Percentiles rank a stretch among this genome's conserved stretches.
Evolutionary conservation across 2,797 vertebrate species (phyloP).

Genomic region (Pagetopsis macropterus): DNA sequence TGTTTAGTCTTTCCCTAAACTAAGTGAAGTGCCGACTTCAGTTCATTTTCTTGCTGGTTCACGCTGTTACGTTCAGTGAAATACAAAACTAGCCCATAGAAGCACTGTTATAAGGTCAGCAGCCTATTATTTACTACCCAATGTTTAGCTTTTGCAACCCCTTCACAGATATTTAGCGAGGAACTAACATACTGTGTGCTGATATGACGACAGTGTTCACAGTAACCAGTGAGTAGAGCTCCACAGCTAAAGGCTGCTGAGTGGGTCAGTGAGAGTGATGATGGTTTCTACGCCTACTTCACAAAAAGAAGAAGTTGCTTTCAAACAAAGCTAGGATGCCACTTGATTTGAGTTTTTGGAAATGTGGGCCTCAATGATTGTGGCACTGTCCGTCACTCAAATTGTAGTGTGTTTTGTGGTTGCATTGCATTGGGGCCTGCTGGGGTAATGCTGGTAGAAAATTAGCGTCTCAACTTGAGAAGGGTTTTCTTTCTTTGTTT

Average conservation of each 20-base stretch:
- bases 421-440: neutral
- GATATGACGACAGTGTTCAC: neutral
- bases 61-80: too few relatives aligned
- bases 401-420: neutral
- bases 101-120: neutral
- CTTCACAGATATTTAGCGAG: neutral
- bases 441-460: slow-evolving; percentile 9
- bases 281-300: neutral
- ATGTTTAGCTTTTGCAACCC: neutral
- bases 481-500: neutral
- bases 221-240: neutral
- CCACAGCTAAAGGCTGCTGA: neutral
- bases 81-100: neutral
- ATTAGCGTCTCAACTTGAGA: neutral
- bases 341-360: neutral
- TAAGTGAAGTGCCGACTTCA: neutral
- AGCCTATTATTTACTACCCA: neutral
- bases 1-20: neutral
- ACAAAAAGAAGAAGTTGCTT: neutral
- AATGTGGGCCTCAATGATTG: neutral
- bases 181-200: neutral
- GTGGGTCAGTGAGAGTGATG: neutral
- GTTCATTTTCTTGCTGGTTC: neutral
- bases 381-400: slow-evolving; percentile 9
- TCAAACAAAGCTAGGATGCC: neutral